Evolutionary conservation across 2,113 vertebrate species (phyloP).

Genomic region (Corvus cornix): DNA sequence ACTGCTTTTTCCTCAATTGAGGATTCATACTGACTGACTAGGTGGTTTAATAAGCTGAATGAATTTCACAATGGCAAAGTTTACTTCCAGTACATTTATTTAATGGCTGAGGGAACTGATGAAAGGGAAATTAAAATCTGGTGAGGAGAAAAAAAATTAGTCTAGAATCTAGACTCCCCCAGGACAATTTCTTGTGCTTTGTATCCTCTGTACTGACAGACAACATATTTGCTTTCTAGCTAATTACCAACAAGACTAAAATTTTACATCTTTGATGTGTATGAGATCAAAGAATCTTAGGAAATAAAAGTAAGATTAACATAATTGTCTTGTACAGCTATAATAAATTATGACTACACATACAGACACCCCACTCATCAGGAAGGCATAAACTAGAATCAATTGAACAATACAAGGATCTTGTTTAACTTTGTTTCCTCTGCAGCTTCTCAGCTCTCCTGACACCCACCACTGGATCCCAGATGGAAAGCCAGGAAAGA

Average conservation of each 20-base stretch:
- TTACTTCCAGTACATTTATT: conserved; percentile 49
- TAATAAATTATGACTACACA: conserved; percentile 30
- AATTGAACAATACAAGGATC: background rate
- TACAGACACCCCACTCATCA: background rate
- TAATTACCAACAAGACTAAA: conserved; percentile 64
- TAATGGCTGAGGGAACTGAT: conserved; percentile 43
- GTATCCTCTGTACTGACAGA: conserved; percentile 49
- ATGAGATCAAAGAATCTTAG: conserved; percentile 64
- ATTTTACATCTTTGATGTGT: conserved; percentile 63
- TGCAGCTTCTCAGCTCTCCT: background rate
- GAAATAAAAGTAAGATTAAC: conserved; percentile 64
- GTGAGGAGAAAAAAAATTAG: conserved; percentile 42
- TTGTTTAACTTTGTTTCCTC: conserved; percentile 1
- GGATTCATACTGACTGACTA: conserved; percentile 36
- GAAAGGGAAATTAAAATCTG: conserved; percentile 59
- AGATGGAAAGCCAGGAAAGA: background rate
- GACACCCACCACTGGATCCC: background rate
- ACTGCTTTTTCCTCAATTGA: conserved; percentile 2
- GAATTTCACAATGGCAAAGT: conserved; percentile 43
- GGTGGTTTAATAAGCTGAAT: conserved; percentile 51
- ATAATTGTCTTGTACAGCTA: conserved; percentile 59
- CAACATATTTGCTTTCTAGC: conserved; percentile 55
- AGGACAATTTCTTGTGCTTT: conserved; percentile 58
- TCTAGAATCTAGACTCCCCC: conserved; percentile 51
- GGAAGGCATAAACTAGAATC: conserved; percentile 1